Percentiles rank a stretch among this genome's conserved stretches.
Evolutionary conservation across 1,140 invertebrate species (phyloP).

Genomic region (Chrysopa pallens): DNA sequence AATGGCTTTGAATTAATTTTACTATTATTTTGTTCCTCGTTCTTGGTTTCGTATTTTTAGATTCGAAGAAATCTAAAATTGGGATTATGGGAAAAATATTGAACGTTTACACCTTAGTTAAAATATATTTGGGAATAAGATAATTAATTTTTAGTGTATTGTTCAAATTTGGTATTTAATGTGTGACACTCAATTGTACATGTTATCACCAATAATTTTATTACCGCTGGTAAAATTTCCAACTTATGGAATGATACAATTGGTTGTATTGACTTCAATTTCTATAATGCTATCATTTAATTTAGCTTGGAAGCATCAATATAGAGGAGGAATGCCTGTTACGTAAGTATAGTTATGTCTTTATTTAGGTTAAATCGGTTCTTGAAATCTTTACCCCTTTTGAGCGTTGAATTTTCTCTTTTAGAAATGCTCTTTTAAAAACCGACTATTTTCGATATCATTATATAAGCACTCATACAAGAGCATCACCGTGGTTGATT

Average conservation of each 20-base stretch:
- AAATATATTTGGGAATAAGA: neutral
- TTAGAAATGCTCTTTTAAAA: conserved; percentile 2
- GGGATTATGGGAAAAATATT: too few relatives aligned
- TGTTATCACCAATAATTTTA: conserved; percentile 33
- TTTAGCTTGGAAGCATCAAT: conserved; percentile 1
- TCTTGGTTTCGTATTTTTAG: too few relatives aligned
- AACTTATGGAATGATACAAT: conserved; percentile 1
- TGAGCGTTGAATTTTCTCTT: neutral
- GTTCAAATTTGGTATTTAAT: conserved; percentile 46
- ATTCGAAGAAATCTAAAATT: too few relatives aligned
- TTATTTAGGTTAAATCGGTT: neutral
- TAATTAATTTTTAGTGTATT: conserved; percentile 30
- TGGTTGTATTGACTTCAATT: neutral
- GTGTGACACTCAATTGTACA: conserved; percentile 42
- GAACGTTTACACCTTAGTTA: too few relatives aligned
- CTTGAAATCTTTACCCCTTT: neutral
- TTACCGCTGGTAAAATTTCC: conserved; percentile 21
- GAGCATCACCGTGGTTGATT: neutral
- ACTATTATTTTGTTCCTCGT: too few relatives aligned
- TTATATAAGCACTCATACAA: neutral
- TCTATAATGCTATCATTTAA: neutral
- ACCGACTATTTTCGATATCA: conserved; percentile 1
- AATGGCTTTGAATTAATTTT: too few relatives aligned
- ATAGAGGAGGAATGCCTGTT: conserved; percentile 1
- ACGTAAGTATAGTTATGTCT: conserved; percentile 1